Conservation (phyloP, 2,113 vertebrate genomes). For the Myotis brandtii region DNA sequence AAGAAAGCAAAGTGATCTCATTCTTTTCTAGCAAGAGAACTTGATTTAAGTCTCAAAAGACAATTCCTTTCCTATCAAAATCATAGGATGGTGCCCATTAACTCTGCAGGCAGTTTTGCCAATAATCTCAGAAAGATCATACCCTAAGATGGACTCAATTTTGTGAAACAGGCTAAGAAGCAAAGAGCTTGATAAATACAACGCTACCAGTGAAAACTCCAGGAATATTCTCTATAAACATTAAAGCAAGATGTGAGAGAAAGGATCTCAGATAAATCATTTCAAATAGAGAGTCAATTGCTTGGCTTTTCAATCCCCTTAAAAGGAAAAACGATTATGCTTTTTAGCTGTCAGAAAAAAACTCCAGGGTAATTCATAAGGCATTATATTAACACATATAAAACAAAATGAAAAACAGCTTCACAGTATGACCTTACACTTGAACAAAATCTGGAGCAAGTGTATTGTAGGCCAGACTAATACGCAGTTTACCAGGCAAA, state of each 20-base stretch:
- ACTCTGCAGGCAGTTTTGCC: conserved; percentile 48
- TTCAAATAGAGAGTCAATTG: conserved; percentile 84
- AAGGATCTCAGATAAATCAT: conserved; percentile 86
- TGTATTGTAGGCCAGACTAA: conserved; percentile 86
- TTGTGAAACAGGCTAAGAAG: conserved; percentile 66
- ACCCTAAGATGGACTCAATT: conserved; percentile 60
- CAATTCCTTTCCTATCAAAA: conserved; percentile 64
- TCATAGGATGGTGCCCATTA: conserved; percentile 61
- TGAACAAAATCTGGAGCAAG: conserved; percentile 87
- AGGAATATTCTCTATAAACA: conserved; percentile 78
- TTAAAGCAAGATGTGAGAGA: conserved; percentile 80
- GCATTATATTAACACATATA: conserved; percentile 90
- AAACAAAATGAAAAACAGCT: conserved; percentile 90
- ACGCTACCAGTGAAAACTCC: conserved; percentile 72
- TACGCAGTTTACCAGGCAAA: conserved; percentile 85
- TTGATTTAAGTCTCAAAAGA: conserved; percentile 52
- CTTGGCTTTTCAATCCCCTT: conserved; percentile 85
- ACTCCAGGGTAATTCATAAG: conserved; percentile 87
- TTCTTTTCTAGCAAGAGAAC: not conserved
- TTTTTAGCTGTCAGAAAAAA: conserved; percentile 90
- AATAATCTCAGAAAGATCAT: conserved; percentile 70
- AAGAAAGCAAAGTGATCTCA: not conserved
- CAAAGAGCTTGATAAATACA: conserved; percentile 70
- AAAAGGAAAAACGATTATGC: conserved; percentile 87
- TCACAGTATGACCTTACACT: conserved; percentile 87